These are phyloP conservation scores for Garrulus glandarius DNA, from an alignment of 2,797 vertebrate species.

Conservation along the genomic window DNA sequence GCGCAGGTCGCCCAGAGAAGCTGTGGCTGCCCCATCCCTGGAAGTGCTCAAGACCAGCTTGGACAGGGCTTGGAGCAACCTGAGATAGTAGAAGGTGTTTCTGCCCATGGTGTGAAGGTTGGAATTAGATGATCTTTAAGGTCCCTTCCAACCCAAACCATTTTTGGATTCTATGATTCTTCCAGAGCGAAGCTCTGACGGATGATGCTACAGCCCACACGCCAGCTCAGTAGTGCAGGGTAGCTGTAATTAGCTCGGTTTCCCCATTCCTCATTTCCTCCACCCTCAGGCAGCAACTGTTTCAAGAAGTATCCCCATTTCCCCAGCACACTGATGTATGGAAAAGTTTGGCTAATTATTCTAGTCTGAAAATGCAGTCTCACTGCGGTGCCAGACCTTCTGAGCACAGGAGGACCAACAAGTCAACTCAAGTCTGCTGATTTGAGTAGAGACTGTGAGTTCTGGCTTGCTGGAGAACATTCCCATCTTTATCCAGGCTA, in stretches of 20 bases:
- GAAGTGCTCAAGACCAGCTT: not conserved
- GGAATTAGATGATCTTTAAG: not conserved
- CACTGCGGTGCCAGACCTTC: not conserved
- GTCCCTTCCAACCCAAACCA: not conserved
- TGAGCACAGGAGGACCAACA: not conserved
- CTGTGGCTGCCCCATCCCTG: not conserved
- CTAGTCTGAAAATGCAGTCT: slow-evolving; percentile 11
- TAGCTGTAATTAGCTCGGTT: not conserved
- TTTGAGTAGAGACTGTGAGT: not conserved
- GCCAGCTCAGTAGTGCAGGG: not conserved
- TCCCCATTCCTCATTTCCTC: not conserved
- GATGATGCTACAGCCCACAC: not conserved
- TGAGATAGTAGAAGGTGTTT: not conserved
- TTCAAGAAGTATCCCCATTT: not conserved
- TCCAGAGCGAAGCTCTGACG: not conserved
- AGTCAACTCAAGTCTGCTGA: not conserved
- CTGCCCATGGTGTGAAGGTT: not conserved
- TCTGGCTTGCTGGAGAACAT: not conserved
- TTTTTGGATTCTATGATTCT: not conserved
- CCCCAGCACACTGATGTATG: not conserved
- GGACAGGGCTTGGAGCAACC: not conserved
- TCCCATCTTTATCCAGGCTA: not conserved
- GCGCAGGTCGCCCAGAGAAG: not conserved
- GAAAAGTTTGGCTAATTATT: slow-evolving; percentile 9
- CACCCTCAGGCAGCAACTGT: not conserved